These are phyloP conservation scores for Pelodiscus sinensis DNA, from an alignment of 2,113 vertebrate genomes.

Conservation along the genomic window DNA sequence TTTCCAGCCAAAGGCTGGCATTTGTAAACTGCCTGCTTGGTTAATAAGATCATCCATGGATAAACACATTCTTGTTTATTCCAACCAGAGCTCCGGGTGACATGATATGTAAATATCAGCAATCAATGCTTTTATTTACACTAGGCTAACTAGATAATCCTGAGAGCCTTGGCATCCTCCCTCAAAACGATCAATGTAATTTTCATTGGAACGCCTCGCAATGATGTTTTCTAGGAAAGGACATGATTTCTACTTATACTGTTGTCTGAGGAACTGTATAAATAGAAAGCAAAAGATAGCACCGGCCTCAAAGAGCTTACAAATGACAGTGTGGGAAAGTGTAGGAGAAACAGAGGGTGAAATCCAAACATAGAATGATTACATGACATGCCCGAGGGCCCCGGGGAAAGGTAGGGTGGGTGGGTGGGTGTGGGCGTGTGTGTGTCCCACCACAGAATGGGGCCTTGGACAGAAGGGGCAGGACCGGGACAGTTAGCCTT, in stretches of 20 bases:
- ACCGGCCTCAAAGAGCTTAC: background rate
- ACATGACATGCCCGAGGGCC: background rate
- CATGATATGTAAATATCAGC: constrained; percentile 23
- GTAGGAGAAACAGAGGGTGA: background rate
- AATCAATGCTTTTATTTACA: constrained; percentile 51
- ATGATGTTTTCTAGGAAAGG: background rate
- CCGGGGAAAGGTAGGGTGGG: too few relatives aligned
- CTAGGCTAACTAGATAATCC: constrained; percentile 22
- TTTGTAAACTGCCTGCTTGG: background rate
- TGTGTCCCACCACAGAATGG: too few relatives aligned
- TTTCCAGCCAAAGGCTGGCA: background rate
- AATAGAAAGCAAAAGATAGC: background rate
- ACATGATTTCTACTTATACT: background rate
- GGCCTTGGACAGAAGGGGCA: too few relatives aligned
- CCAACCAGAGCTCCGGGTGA: background rate
- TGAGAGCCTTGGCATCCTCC: constrained; percentile 10
- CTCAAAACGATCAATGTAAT: background rate
- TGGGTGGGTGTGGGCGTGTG: too few relatives aligned
- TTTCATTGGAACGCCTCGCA: background rate
- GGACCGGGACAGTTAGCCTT: too few relatives aligned
- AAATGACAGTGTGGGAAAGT: background rate
- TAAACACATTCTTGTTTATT: background rate
- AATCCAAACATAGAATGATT: background rate
- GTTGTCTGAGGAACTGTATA: background rate
- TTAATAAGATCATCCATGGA: constrained; percentile 8